These are phyloP conservation scores for Epinephelus awoara DNA, from an alignment of 2,797 vertebrate species.

Conservation along the genomic window DNA sequence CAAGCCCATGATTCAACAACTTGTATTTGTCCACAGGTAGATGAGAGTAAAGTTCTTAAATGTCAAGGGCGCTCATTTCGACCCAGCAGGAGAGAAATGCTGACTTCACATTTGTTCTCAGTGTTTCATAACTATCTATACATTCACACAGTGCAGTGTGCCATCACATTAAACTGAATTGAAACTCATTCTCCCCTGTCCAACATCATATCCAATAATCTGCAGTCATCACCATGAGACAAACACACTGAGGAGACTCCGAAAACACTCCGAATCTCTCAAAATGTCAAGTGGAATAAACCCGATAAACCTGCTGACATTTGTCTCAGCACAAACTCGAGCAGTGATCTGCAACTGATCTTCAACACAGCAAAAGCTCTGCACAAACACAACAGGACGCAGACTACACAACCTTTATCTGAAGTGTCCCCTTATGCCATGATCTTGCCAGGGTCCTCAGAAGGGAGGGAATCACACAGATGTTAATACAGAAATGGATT, in stretches of 20 bases:
- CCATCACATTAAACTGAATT: not conserved
- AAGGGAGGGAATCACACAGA: not conserved
- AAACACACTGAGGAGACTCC: not conserved
- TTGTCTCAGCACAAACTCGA: constrained; percentile 12
- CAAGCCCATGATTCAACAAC: no score
- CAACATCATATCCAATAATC: not conserved
- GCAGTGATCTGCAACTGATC: constrained; percentile 7
- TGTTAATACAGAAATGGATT: constrained; percentile 19
- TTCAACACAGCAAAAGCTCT: not conserved
- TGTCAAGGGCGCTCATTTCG: not conserved
- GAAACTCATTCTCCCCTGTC: not conserved
- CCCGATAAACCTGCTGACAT: constrained; percentile 31
- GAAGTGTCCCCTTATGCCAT: not conserved
- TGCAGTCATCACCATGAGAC: not conserved
- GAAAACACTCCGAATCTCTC: constrained; percentile 15
- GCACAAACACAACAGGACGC: not conserved
- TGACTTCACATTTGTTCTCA: constrained; percentile 7
- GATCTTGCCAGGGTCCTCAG: not conserved
- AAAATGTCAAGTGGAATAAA: constrained; percentile 42
- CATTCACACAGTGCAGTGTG: no score
- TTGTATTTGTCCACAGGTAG: no score
- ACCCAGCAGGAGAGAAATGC: not conserved
- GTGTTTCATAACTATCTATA: no score
- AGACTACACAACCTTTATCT: not conserved
- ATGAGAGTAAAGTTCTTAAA: not conserved